Evolutionary conservation across 2,113 vertebrate genomes (phyloP), one percentile per base, ranked within the genome.

Genomic region (Dipodomys merriami): DNA sequence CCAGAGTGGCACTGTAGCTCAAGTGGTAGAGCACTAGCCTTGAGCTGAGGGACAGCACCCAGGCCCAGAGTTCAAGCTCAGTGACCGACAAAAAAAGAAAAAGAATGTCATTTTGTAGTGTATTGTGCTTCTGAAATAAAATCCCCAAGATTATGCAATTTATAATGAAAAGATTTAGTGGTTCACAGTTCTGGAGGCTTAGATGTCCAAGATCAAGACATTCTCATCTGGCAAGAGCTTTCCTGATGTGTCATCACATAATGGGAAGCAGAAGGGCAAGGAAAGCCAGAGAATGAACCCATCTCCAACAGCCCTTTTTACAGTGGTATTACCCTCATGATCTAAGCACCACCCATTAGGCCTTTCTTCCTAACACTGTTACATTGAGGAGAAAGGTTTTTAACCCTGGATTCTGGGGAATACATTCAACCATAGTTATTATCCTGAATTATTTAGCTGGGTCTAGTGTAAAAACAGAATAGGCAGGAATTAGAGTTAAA

Each of bases 401-500:
- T 57, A 44, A 10, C 57, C n/a, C 77, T n/a, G 73, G 69, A 85
- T 78, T 69, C 33, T 76, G 25, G 60, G n/a, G 25, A 4, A 39
- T 39, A 12, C 73, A 35, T 30, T 77, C 44, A 68, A 60, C 33
- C 22, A 30, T 25, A 91, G 62, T n/a, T 46, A 77, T 77, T 46
- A 89, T 72, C 72, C 39, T 91, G 35, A 91, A 46, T 84, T 91
- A 83, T 39, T 78, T 22, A 33, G 39, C 19, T 86, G 44, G 23
- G 2, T 46, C 68, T 33, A 30, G n/a, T 13, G 4, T 78, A 95
- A 92, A 74, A n/a, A 73, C 30, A 82, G 68, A 82, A 49, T 27
- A 76, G 22, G 15, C 29, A 64, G 33, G 30, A 57, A 16, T 60
- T 11, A 81, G 20, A 35, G 29, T 82, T 39, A 65, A 33, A 77